Evolutionary conservation across 2,113 vertebrate genomes (phyloP).

Genomic region (Rhipidura dahli): DNA sequence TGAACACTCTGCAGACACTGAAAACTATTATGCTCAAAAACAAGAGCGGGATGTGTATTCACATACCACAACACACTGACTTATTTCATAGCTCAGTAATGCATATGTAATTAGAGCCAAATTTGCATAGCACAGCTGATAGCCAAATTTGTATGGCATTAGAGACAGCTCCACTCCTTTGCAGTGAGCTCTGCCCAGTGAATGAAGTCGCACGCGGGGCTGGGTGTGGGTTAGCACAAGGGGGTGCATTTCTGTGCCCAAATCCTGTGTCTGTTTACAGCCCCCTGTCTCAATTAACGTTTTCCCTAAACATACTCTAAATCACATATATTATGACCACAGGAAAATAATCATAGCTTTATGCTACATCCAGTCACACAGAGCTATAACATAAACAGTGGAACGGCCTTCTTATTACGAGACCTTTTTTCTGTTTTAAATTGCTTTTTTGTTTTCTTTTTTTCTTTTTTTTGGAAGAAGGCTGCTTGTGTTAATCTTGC

Average conservation of each 20-base stretch:
- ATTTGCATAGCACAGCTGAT: slow-evolving; percentile 54
- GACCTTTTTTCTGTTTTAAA: background rate
- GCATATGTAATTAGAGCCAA: slow-evolving; percentile 7
- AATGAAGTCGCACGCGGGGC: background rate
- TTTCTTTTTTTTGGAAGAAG: background rate
- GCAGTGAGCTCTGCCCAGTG: background rate
- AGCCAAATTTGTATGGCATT: background rate
- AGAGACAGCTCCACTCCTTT: background rate
- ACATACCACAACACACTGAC: slow-evolving; percentile 30
- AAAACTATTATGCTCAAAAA: slow-evolving; percentile 54
- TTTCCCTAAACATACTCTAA: background rate
- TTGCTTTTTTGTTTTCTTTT: background rate
- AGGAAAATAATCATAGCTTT: slow-evolving; percentile 45
- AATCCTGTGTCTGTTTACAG: background rate
- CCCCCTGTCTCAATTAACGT: background rate
- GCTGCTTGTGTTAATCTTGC: background rate
- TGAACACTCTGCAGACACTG: slow-evolving; percentile 15
- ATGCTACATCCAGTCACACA: background rate
- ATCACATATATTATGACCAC: background rate
- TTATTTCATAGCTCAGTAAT: slow-evolving; percentile 48
- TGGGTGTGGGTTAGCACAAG: background rate
- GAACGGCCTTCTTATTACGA: background rate
- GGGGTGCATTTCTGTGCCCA: background rate
- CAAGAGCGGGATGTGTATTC: slow-evolving; percentile 49
- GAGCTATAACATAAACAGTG: slow-evolving; percentile 40